A percentile compares a stretch with the other conserved stretches of the same genome.
Conservation (phyloP, 2,113 vertebrate genomes). For the Eulacestoma nigropectus region DNA sequence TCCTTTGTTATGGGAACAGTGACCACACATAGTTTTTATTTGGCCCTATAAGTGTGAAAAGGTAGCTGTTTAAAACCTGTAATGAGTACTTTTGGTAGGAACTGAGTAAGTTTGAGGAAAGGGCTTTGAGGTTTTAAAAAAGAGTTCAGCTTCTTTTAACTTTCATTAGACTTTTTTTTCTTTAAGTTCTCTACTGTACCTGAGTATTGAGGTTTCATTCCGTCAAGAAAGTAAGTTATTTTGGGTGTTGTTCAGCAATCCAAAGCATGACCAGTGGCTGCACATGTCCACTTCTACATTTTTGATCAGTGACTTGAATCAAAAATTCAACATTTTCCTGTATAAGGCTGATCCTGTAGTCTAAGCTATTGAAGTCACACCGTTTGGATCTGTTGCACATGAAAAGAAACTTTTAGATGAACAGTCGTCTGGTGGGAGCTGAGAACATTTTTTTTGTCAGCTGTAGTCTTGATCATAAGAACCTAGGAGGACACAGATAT, state of each 20-base stretch:
- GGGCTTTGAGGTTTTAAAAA: neutral
- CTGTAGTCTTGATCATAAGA: neutral
- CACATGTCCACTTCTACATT: neutral
- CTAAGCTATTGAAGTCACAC: neutral
- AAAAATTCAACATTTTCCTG: neutral
- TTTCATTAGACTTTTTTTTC: neutral
- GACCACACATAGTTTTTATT: neutral
- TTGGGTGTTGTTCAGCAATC: neutral
- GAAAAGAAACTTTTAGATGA: neutral
- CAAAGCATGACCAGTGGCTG: neutral
- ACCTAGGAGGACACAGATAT: neutral
- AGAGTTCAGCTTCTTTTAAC: neutral
- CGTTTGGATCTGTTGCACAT: neutral
- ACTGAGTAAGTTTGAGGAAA: neutral
- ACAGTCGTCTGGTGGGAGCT: neutral
- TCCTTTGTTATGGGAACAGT: neutral
- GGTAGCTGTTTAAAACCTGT: neutral
- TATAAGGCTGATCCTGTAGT: neutral
- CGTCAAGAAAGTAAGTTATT: neutral
- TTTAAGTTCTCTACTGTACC: neutral
- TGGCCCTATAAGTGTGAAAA: neutral
- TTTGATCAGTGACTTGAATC: neutral
- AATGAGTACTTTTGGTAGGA: neutral
- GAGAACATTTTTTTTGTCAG: neutral
- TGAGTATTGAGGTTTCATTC: neutral